phyloP scores from a whole-genome alignment of 2,113 vertebrate genomes.

The Brachypodius melanocephalos region DNA sequence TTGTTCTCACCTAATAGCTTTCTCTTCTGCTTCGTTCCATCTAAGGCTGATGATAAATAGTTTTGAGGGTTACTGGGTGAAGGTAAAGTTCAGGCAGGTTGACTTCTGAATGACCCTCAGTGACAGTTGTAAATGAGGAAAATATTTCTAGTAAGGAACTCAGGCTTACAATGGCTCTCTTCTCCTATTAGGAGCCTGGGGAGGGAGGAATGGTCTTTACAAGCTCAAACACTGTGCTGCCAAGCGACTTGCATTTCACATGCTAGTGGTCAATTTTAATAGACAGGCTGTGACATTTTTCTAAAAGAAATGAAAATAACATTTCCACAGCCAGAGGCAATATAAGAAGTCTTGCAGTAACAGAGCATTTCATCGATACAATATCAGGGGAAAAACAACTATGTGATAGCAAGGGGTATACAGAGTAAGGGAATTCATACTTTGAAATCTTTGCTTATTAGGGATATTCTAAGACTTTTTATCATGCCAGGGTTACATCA shows the following conservation, averaged over 20 bases:
- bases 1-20: neutral
- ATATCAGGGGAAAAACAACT: neutral
- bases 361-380: neutral
- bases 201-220: conserved; percentile 8
- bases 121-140: conserved; percentile 27
- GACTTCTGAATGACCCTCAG: neutral
- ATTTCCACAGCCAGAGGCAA: conserved; percentile 25
- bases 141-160: neutral
- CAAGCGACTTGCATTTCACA: neutral
- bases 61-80: conserved; percentile 7
- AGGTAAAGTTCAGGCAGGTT: conserved; percentile 44
- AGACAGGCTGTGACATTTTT: conserved; percentile 14
- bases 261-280: conserved; percentile 44
- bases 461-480: neutral
- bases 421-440: neutral
- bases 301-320: conserved; percentile 34
- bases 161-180: neutral
- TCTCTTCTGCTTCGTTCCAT: neutral
- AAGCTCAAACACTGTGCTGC: neutral
- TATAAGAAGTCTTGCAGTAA: neutral
- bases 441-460: neutral
- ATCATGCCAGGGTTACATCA: neutral
- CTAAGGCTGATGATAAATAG: neutral
- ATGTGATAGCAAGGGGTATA: neutral
- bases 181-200: neutral